Evolutionary conservation across 2,888 invertebrate species (phyloP).

Genomic region (Sinelater perroti): DNA sequence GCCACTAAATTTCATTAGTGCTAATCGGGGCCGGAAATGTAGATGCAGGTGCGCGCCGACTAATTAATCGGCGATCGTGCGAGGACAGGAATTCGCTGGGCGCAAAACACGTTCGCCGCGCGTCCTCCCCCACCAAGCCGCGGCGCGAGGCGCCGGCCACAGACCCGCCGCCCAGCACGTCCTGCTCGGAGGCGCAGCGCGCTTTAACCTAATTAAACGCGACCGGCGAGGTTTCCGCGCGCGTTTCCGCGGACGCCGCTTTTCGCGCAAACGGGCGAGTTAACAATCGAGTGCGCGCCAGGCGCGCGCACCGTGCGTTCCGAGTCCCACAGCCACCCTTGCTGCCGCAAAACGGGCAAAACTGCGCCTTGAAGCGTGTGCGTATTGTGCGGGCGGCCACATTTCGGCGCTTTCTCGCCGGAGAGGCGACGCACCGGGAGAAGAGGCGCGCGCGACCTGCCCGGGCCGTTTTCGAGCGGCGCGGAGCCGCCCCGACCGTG

Average conservation of each 20-base stretch:
- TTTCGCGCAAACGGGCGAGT: constrained; percentile 19
- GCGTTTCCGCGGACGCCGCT: background rate
- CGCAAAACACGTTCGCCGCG: too few species aligned
- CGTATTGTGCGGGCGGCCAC: constrained; percentile 17
- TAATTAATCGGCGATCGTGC: too few species aligned
- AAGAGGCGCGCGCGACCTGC: constrained; percentile 9
- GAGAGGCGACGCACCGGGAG: constrained; percentile 23
- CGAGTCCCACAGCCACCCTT: constrained; percentile 34
- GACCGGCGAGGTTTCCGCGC: background rate
- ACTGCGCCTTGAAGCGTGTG: constrained; percentile 31
- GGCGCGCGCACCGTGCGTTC: constrained; percentile 31
- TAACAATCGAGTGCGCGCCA: constrained; percentile 16
- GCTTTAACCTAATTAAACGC: too few species aligned
- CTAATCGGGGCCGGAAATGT: too few species aligned
- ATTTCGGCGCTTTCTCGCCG: constrained; percentile 16
- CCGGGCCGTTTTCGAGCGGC: constrained; percentile 3
- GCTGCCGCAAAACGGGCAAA: constrained; percentile 38
- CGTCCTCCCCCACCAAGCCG: too few species aligned
- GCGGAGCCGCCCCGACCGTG: background rate
- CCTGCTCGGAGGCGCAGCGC: too few species aligned
- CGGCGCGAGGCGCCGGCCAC: too few species aligned
- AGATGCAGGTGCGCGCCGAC: too few species aligned
- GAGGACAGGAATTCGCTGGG: too few species aligned
- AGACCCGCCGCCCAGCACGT: too few species aligned
- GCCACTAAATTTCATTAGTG: too few species aligned